Evolutionary conservation across 2,797 vertebrate genomes (phyloP).

Genomic region (Alauda arvensis): DNA sequence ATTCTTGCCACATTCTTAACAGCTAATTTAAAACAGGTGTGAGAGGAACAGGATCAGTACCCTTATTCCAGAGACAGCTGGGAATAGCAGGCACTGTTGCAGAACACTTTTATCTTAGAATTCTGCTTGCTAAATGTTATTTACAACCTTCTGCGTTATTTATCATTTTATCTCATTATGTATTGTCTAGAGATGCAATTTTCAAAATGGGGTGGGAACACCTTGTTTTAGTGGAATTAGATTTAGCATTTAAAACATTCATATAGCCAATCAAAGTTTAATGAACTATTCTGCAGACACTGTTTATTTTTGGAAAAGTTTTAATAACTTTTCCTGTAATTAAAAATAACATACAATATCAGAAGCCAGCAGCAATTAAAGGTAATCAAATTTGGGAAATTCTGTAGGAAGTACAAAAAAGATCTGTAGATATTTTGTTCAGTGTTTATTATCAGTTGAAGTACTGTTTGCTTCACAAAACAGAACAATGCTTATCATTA

Average conservation of each 20-base stretch:
- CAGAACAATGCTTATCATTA: slow-evolving; percentile 89
- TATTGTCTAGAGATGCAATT: slow-evolving; percentile 65
- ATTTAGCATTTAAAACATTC: slow-evolving; percentile 61
- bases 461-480: slow-evolving; percentile 87
- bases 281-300: slow-evolving; percentile 55
- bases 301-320: slow-evolving; percentile 67
- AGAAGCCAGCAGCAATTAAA: slow-evolving; percentile 72
- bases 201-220: slow-evolving; percentile 59
- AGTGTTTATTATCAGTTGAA: slow-evolving; percentile 87
- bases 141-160: slow-evolving; percentile 53
- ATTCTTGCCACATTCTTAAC: background rate
- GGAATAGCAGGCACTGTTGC: slow-evolving; percentile 8
- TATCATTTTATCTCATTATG: slow-evolving; percentile 66
- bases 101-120: slow-evolving; percentile 30
- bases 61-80: slow-evolving; percentile 22
- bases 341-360: slow-evolving; percentile 76
- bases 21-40: slow-evolving; percentile 21
- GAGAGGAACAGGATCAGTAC: slow-evolving; percentile 1
- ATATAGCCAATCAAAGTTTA: slow-evolving; percentile 62
- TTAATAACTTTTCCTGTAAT: slow-evolving; percentile 79
- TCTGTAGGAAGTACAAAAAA: slow-evolving; percentile 89
- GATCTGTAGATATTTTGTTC: slow-evolving; percentile 84
- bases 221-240: slow-evolving; percentile 66
- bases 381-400: slow-evolving; percentile 92
- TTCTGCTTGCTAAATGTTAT: slow-evolving; percentile 63